Evolutionary conservation across 2,113 vertebrate genomes (phyloP).

Genomic region (Otus sunia): DNA sequence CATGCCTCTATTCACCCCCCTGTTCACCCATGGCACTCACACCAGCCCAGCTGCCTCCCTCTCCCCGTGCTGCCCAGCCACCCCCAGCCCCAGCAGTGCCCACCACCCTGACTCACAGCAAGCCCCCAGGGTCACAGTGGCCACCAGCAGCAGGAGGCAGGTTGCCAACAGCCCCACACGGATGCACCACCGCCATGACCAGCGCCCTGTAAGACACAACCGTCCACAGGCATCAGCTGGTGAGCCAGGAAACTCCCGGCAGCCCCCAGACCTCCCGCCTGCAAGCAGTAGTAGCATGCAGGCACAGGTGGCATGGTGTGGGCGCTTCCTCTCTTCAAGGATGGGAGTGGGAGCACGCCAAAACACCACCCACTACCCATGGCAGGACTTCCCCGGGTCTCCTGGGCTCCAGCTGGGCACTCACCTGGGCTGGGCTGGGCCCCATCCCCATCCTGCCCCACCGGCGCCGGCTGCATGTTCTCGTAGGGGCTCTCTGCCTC

Average conservation of each 20-base stretch:
- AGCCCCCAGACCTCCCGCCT: not conserved
- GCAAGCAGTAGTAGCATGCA: not conserved
- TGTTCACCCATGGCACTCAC: fast-evolving
- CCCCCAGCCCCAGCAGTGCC: not conserved
- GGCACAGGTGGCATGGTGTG: not conserved
- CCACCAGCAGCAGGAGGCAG: not conserved
- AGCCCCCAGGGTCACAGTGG: not conserved
- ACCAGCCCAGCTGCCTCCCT: not conserved
- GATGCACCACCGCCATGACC: not conserved
- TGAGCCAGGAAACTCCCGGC: not conserved
- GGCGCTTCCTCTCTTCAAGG: not conserved
- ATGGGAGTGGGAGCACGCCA: not conserved
- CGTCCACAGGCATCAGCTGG: not conserved
- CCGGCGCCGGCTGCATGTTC: fast-evolving
- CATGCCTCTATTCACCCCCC: not conserved
- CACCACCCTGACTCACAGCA: not conserved
- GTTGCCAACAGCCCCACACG: not conserved
- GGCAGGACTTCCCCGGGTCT: fast-evolving
- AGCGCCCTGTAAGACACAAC: not conserved
- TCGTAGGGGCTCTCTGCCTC: conserved; percentile 20
- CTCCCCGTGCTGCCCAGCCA: not conserved
- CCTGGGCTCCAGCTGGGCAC: not conserved
- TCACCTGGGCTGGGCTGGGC: conserved; percentile 5
- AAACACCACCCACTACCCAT: not conserved
- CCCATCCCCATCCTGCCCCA: not conserved